A percentile compares a stretch with the other conserved stretches of the same genome.
Evolutionary conservation across 2,797 vertebrate species (phyloP).

Genomic region (Hoplostethus mediterraneus): DNA sequence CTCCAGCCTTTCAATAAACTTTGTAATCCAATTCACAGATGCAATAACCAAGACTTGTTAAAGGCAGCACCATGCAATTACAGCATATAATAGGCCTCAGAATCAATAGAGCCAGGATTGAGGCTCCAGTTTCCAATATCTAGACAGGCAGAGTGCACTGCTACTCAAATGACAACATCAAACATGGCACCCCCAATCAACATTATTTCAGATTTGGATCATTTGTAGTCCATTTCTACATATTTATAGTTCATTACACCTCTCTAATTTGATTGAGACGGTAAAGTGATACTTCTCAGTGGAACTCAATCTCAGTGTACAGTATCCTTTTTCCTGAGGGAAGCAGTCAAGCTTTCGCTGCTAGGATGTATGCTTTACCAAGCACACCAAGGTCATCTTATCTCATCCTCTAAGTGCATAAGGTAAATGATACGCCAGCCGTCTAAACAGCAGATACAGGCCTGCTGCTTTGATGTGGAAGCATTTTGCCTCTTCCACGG

Average conservation of each 20-base stretch:
- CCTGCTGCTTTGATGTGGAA: conserved; percentile 45
- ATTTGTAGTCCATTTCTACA: conserved; percentile 86
- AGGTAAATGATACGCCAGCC: conserved; percentile 80
- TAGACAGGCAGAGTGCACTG: conserved; percentile 75
- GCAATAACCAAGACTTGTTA: conserved; percentile 85
- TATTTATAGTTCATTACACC: conserved; percentile 86
- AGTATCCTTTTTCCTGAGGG: conserved; percentile 76
- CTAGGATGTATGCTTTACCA: conserved; percentile 76
- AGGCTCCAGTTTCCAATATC: conserved; percentile 82
- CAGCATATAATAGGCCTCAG: conserved; percentile 76
- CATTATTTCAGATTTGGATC: conserved; percentile 82
- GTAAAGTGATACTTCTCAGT: conserved; percentile 82
- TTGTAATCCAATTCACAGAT: conserved; percentile 83
- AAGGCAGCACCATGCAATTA: conserved; percentile 85
- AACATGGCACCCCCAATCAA: conserved; percentile 73
- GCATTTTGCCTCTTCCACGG: conserved; percentile 39
- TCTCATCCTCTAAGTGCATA: conserved; percentile 83
- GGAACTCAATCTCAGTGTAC: conserved; percentile 78
- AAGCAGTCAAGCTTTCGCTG: conserved; percentile 76
- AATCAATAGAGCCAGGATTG: conserved; percentile 82
- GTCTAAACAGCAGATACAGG: conserved; percentile 66
- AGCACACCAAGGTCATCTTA: conserved; percentile 82
- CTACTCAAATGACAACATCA: conserved; percentile 83
- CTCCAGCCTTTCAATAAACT: conserved; percentile 80
- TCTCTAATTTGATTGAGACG: conserved; percentile 82